Percentiles rank a stretch among this genome's conserved stretches.
These are phyloP conservation scores for Muschampia plurimacula DNA, from an alignment of 2,888 invertebrate genomes.

Conservation along the genomic window DNA sequence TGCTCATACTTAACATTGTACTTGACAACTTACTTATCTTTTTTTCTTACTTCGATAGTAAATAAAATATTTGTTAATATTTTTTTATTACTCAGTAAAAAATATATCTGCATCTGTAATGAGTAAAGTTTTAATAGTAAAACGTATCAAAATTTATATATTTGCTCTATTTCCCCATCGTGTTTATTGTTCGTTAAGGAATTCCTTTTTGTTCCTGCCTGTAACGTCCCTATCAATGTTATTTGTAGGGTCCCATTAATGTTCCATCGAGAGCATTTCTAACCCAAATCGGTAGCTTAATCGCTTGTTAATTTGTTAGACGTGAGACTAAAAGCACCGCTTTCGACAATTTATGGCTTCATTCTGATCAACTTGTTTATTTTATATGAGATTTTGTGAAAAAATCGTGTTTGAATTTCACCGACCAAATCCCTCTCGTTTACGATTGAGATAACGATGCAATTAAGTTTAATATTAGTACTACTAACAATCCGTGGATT, in stretches of 20 bases:
- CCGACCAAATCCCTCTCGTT: constrained; percentile 53
- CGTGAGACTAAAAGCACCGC: constrained; percentile 77
- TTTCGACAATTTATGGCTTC: constrained; percentile 78
- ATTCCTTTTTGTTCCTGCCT: constrained; percentile 24
- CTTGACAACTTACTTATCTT: too few species aligned
- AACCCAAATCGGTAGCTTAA: constrained; percentile 82
- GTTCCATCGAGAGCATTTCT: constrained; percentile 65
- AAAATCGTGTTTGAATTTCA: constrained; percentile 53
- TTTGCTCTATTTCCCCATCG: too few species aligned
- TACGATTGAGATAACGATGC: constrained; percentile 60
- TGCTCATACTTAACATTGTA: too few species aligned
- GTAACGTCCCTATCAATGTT: constrained; percentile 62
- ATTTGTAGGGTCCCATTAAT: constrained; percentile 76
- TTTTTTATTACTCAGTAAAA: too few species aligned
- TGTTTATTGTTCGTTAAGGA: background rate
- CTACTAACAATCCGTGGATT: constrained; percentile 35
- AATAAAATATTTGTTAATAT: too few species aligned
- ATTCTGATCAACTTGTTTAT: constrained; percentile 73
- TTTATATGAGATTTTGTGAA: constrained; percentile 60
- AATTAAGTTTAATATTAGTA: constrained; percentile 54
- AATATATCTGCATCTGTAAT: too few species aligned
- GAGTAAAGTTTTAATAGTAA: too few species aligned
- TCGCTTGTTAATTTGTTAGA: constrained; percentile 84
- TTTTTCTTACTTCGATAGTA: too few species aligned
- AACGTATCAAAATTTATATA: too few species aligned